Evolutionary conservation across 2,888 invertebrate species (phyloP).

Genomic region (Nephrotoma appendiculata): DNA sequence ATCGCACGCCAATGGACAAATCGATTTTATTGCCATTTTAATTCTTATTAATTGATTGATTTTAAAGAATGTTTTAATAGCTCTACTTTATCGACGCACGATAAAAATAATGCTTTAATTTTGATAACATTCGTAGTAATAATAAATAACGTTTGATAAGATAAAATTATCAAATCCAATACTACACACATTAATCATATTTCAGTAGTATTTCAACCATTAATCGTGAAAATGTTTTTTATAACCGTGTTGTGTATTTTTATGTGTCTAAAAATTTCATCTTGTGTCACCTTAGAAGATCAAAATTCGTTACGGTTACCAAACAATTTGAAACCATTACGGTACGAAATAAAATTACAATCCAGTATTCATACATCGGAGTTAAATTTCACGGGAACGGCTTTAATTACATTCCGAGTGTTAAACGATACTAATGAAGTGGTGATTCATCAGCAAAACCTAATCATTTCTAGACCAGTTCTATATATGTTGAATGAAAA

Average conservation of each 20-base stretch:
- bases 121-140: too few relatives aligned
- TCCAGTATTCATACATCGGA: constrained; percentile 33
- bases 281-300: background rate
- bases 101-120: too few relatives aligned
- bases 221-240: background rate
- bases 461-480: background rate
- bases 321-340: constrained; percentile 34
- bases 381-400: constrained; percentile 30
- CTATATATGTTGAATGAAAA: background rate
- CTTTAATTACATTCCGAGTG: constrained; percentile 34
- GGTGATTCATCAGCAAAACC: constrained; percentile 11
- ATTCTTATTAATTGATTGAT: too few relatives aligned
- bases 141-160: background rate
- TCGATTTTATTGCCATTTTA: too few relatives aligned
- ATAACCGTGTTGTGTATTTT: background rate
- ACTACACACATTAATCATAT: background rate
- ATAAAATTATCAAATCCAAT: background rate
- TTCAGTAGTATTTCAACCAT: background rate
- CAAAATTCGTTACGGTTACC: constrained; percentile 36
- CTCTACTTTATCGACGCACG: too few relatives aligned
- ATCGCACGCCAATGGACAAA: too few relatives aligned
- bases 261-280: background rate
- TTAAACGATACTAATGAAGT: constrained; percentile 35
- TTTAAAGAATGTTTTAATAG: too few relatives aligned
- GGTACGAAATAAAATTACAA: constrained; percentile 37